Evolutionary conservation across 2,888 invertebrate species (phyloP).

Genomic region (Apamea anceps): DNA sequence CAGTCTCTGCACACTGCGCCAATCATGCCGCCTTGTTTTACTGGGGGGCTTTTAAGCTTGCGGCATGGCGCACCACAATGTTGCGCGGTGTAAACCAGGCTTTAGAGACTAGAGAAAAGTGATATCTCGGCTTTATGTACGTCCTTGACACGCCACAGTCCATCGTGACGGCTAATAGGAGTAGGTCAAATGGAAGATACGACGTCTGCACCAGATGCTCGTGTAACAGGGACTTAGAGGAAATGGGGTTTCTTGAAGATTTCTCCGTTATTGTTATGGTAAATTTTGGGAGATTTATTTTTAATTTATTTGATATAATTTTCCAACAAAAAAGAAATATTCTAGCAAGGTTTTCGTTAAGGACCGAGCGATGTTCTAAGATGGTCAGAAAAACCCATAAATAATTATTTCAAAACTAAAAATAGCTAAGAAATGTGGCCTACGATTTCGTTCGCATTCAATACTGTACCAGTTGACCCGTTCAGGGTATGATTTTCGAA

Average conservation of each 20-base stretch:
- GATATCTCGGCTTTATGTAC: constrained; percentile 11
- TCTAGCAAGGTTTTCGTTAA: neutral
- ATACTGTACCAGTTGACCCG: neutral
- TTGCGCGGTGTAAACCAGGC: neutral
- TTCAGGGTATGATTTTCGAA: neutral
- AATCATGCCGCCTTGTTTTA: neutral
- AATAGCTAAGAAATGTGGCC: too few relatives aligned
- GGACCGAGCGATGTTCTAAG: neutral
- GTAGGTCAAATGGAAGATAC: constrained; percentile 61
- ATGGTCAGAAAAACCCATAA: too few relatives aligned
- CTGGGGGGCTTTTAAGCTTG: neutral
- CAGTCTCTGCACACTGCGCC: neutral
- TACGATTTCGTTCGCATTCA: neutral
- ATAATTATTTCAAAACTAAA: neutral
- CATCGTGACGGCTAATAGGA: constrained; percentile 42
- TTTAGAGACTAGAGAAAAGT: constrained; percentile 4
- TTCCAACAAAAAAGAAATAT: neutral
- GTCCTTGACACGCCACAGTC: constrained; percentile 56
- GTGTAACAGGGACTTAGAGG: neutral
- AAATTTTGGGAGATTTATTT: neutral
- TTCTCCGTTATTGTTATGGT: neutral
- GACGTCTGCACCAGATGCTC: constrained; percentile 40
- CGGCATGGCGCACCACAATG: neutral
- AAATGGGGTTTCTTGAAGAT: constrained; percentile 29
- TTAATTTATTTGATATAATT: neutral